phyloP scores from a whole-genome alignment of 1,140 invertebrate genomes.

The Bilobella aurantiaca region DNA sequence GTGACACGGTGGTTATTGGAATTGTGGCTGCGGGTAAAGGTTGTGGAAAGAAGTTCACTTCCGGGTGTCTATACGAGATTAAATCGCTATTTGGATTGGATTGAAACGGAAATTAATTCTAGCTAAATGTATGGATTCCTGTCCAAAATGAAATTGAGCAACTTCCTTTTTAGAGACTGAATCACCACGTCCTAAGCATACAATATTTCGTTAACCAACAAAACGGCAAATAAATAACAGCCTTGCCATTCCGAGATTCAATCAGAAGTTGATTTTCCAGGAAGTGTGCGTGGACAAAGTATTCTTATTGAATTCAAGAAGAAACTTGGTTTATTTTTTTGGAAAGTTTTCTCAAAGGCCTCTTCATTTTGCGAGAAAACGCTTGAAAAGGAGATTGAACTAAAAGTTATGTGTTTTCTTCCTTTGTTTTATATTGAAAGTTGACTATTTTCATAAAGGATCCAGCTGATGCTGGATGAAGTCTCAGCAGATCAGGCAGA shows the following conservation, averaged over 20 bases:
- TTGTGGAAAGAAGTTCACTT: constrained; percentile 15
- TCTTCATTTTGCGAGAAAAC: not conserved
- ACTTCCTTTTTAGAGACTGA: not conserved
- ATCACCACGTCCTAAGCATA: not conserved
- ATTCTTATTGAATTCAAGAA: no score
- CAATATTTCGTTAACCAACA: not conserved
- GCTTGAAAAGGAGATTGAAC: not conserved
- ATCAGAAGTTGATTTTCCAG: no score
- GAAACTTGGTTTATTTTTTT: no score
- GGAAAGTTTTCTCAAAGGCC: not conserved
- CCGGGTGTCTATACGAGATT: constrained; percentile 15
- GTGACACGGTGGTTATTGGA: constrained; percentile 7
- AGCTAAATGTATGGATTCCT: not conserved
- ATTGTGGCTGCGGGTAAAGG: constrained; percentile 25
- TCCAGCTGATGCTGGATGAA: no score
- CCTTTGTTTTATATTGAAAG: not conserved
- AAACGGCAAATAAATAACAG: no score
- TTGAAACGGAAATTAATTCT: constrained; percentile 1
- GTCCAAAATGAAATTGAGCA: not conserved
- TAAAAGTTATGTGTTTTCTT: not conserved
- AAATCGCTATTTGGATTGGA: constrained; percentile 6
- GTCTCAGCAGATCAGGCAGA: no score
- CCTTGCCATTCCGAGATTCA: no score
- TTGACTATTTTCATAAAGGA: not conserved
- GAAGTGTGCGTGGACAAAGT: no score